Conservation (phyloP, 2,888 invertebrate species). For the Matsumyia berberina region DNA sequence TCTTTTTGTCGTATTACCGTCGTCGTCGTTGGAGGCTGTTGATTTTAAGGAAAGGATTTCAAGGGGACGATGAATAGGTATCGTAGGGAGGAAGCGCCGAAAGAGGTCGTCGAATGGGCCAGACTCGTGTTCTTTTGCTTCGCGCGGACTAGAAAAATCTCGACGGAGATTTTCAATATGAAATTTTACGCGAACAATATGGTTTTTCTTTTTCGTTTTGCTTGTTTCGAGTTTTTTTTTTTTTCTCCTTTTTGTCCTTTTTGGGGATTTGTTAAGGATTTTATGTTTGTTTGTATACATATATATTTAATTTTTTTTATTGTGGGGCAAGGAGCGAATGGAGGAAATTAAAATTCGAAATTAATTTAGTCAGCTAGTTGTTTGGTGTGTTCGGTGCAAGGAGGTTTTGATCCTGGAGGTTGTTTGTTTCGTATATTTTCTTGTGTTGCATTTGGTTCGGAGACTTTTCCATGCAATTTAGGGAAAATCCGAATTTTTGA, state of each 20-base stretch:
- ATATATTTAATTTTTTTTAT: background rate
- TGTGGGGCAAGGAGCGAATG: slow-evolving; percentile 26
- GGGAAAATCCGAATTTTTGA: too few species aligned
- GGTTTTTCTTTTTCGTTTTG: slow-evolving; percentile 3
- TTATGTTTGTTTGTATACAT: background rate
- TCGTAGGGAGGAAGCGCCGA: background rate
- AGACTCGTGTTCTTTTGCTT: slow-evolving; percentile 20
- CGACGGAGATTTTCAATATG: slow-evolving; percentile 29
- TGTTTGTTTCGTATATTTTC: too few species aligned
- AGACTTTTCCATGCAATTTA: too few species aligned
- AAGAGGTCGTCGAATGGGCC: background rate
- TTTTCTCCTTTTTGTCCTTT: background rate
- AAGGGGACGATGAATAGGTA: background rate
- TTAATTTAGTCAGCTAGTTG: slow-evolving; percentile 50
- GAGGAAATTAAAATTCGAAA: slow-evolving; percentile 61
- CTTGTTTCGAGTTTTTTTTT: slow-evolving; percentile 16
- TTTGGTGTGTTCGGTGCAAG: background rate
- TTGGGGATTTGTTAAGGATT: slow-evolving; percentile 24
- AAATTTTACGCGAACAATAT: slow-evolving; percentile 28
- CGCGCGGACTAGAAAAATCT: slow-evolving; percentile 1
- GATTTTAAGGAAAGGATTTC: slow-evolving; percentile 18
- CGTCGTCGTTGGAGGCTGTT: slow-evolving; percentile 27
- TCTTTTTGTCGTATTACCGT: slow-evolving; percentile 20
- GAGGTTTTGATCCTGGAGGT: background rate
- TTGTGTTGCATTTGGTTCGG: too few species aligned